phyloP scores from a whole-genome alignment of 1,140 invertebrate genomes.

The Nylanderia fulva region DNA sequence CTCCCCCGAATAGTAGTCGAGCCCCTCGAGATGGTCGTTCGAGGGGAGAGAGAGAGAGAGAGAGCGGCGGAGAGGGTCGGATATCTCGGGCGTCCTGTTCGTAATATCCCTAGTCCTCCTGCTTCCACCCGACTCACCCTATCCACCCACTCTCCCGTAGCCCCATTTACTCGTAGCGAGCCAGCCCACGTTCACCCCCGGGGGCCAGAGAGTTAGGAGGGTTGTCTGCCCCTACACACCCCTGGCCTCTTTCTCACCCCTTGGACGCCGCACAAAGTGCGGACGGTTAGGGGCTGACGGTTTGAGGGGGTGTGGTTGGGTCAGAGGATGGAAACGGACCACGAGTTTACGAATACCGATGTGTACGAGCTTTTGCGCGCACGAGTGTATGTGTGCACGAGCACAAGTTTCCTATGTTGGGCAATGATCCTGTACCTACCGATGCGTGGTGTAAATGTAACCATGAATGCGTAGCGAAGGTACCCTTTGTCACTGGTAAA shows the following conservation, averaged over 20 bases:
- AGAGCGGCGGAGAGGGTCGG: slow-evolving; percentile 67
- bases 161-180: slow-evolving; percentile 64
- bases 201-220: slow-evolving; percentile 81
- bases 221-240: slow-evolving; percentile 71
- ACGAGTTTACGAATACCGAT: slow-evolving; percentile 69
- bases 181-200: slow-evolving; percentile 75
- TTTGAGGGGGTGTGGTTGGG: slow-evolving; percentile 63
- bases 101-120: slow-evolving; percentile 76
- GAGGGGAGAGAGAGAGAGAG: slow-evolving; percentile 40
- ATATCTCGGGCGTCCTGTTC: slow-evolving; percentile 78
- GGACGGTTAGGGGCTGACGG: slow-evolving; percentile 76
- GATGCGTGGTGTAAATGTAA: slow-evolving; percentile 61
- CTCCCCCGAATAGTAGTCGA: slow-evolving; percentile 67
- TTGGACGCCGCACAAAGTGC: slow-evolving; percentile 78
- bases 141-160: slow-evolving; percentile 31
- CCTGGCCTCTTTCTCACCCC: slow-evolving; percentile 70
- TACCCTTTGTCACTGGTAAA: slow-evolving; percentile 71
- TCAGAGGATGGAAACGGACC: slow-evolving; percentile 75
- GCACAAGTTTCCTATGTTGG: slow-evolving; percentile 42
- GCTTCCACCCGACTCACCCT: slow-evolving; percentile 75
- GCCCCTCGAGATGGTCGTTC: slow-evolving; percentile 73
- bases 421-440: slow-evolving; percentile 65
- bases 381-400: neutral
- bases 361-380: neutral
- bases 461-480: slow-evolving; percentile 65